Percentiles rank a stretch among this genome's conserved stretches.
Evolutionary conservation across 2,797 vertebrate genomes (phyloP).

Genomic region (Poecile montanus): DNA sequence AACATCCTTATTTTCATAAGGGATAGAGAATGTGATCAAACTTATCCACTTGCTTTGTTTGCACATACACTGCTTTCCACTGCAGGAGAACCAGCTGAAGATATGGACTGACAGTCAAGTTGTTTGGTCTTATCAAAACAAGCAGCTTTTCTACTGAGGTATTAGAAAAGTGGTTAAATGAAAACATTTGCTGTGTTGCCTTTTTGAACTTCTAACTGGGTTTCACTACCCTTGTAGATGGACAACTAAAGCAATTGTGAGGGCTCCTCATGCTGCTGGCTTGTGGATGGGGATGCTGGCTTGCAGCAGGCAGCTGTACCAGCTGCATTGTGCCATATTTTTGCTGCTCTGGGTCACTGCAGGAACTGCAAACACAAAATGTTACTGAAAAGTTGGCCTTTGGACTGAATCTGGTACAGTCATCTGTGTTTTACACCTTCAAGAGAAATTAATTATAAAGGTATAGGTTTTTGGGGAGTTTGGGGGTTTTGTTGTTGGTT

Average conservation of each 20-base stretch:
- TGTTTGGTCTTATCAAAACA: not conserved
- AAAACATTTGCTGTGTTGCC: not conserved
- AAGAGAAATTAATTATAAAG: not conserved
- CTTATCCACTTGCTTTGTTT: not conserved
- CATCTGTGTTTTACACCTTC: not conserved
- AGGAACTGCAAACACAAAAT: not conserved
- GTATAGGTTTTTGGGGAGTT: not conserved
- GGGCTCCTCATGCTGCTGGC: rapidly evolving
- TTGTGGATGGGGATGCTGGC: not conserved
- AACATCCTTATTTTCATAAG: not conserved
- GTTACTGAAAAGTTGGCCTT: not conserved
- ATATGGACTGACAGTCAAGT: not conserved
- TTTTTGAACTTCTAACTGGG: not conserved
- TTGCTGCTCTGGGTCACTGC: not conserved
- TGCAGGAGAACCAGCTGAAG: not conserved
- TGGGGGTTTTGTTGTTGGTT: not conserved
- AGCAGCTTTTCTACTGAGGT: not conserved
- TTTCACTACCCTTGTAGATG: not conserved
- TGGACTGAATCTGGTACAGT: not conserved
- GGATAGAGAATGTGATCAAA: not conserved
- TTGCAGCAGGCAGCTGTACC: not conserved
- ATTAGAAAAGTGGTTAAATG: not conserved
- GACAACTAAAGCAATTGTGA: not conserved
- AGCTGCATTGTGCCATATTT: not conserved
- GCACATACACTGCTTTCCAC: not conserved